Percentiles rank a stretch among this genome's conserved stretches.
These are phyloP conservation scores for Therioaphis trifolii DNA, from an alignment of 2,888 invertebrate genomes.

Conservation along the genomic window DNA sequence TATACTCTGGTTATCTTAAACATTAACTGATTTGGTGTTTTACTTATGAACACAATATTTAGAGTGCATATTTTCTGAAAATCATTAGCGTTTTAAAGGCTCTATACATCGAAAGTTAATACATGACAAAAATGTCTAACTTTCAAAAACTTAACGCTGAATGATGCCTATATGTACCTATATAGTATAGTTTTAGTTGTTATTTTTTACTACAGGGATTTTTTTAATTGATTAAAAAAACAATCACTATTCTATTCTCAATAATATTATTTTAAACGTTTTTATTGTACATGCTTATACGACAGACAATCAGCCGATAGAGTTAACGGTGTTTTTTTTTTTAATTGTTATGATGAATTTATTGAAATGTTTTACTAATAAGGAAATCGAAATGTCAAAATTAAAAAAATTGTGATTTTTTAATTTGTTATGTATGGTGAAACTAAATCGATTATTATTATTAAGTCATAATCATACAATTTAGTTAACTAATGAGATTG, in stretches of 20 bases:
- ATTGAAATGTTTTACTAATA: too few relatives aligned
- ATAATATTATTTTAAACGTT: too few relatives aligned
- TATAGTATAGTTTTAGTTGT: neutral
- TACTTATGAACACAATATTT: conserved; percentile 35
- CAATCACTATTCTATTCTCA: neutral
- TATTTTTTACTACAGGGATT: neutral
- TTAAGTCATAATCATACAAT: too few relatives aligned
- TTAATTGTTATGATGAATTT: too few relatives aligned
- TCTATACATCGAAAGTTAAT: neutral
- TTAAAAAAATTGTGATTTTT: too few relatives aligned
- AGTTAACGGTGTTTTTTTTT: too few relatives aligned
- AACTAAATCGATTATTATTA: too few relatives aligned
- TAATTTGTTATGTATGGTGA: too few relatives aligned
- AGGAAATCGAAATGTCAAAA: too few relatives aligned
- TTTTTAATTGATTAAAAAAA: neutral
- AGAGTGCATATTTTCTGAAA: conserved; percentile 15
- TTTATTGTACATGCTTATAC: too few relatives aligned
- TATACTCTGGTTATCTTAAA: conserved; percentile 18
- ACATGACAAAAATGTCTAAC: neutral
- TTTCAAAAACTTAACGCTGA: neutral
- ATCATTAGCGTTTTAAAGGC: neutral
- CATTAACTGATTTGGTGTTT: conserved; percentile 31
- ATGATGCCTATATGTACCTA: too few relatives aligned
- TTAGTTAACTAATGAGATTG: neutral
- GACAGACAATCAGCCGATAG: too few relatives aligned